Evolutionary conservation across 2,113 vertebrate genomes (phyloP).

Genomic region (Gobius niger): DNA sequence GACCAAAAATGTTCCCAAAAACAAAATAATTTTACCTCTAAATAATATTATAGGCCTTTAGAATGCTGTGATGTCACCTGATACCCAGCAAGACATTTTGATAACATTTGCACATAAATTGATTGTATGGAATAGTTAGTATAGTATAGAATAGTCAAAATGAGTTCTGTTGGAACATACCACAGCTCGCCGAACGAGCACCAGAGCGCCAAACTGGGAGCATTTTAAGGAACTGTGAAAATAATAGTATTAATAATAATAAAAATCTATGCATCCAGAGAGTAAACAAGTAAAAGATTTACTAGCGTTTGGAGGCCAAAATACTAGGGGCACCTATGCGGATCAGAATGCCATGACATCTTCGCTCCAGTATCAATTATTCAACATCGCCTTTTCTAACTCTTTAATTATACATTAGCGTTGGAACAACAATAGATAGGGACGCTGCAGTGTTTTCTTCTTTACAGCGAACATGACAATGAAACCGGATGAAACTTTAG

Average conservation of each 20-base stretch:
- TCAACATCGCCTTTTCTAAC: constrained; percentile 65
- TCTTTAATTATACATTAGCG: constrained; percentile 77
- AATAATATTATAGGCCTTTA: too few species aligned
- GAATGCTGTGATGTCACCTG: too few species aligned
- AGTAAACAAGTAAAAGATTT: constrained; percentile 56
- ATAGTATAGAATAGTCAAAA: too few species aligned
- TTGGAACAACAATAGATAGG: constrained; percentile 64
- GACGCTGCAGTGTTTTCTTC: constrained; percentile 34
- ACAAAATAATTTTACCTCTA: too few species aligned
- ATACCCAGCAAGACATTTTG: too few species aligned
- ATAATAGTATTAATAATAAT: too few species aligned
- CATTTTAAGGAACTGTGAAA: too few species aligned
- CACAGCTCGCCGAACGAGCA: too few species aligned
- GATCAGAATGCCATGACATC: constrained; percentile 65
- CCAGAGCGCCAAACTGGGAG: too few species aligned
- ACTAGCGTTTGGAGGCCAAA: constrained; percentile 39
- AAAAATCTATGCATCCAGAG: constrained; percentile 11
- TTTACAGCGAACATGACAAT: constrained; percentile 52
- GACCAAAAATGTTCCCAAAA: too few species aligned
- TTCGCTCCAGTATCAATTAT: constrained; percentile 71
- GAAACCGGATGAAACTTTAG: constrained; percentile 51
- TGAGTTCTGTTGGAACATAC: too few species aligned
- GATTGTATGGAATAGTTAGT: too few species aligned
- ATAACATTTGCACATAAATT: not conserved
- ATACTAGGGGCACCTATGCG: constrained; percentile 29